Base-by-base conservation (phyloP, 2,113 vertebrate genomes). In the Elaphurus davidianus region DNA sequence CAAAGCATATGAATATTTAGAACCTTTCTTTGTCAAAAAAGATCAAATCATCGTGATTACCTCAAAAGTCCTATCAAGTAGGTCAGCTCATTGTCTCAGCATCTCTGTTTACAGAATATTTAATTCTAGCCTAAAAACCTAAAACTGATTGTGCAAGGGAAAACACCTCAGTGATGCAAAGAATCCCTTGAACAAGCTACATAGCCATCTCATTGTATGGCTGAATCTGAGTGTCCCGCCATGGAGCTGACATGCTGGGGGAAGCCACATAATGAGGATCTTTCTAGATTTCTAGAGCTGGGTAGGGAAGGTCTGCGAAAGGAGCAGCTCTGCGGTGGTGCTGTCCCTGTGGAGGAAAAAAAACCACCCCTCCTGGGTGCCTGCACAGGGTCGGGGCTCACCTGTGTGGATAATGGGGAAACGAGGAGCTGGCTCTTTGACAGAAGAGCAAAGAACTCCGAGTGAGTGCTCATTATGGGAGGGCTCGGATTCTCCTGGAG, bases 21-120 rank as follows among this genome's bases (percentile, higher is more conserved):
- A 74, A 71, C 10, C 50, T 91, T 60, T 13, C 55, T 88, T 85
- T 91, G 94, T 84, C 33, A 47, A 81, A 94, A 86, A 74, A 54
- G 30, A 90, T 94, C 88, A 94, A 93, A 40, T 83, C 90, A 67
- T 87, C 21, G 30, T 76, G 87, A 96, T 96, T 93, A 96, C 79
- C 19, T 23, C 55, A 85, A 91, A 90, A 91, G 16, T 87, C 83
- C 59, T 59, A 84, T 76, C 90, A 89, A 97, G 71, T 91, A 84
- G 71, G 85, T 94, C 86, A 96, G 8, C 11, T 47, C 82, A 94
- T 64, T 94, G n/a, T 52, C n/a, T 27, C 64, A 33, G 27, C n/a
- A 74, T 83, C 45, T 87, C 71, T 67, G 12, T 88, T 94, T 36
- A 47, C 16, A 3, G 60, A 87, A 78, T 87, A 93, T 89, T 83